Base-by-base conservation (phyloP, 2,888 invertebrate genomes). In the Plagodis dolabraria region DNA sequence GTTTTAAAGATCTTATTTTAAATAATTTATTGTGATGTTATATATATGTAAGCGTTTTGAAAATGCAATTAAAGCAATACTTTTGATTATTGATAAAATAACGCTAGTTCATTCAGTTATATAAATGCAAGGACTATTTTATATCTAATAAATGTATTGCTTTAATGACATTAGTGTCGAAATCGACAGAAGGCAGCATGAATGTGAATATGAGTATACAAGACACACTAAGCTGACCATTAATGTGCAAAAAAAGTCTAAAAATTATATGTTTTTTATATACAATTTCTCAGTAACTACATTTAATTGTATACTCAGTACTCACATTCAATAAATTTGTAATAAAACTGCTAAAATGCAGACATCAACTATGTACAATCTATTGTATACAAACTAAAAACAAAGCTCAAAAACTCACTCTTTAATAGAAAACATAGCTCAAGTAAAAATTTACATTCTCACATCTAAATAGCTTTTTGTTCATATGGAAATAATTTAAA, bases 401-500 rank as follows among this genome's bases (percentile, higher is more conserved):
- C n/a, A n/a, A n/a, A n/a, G n/a, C 74, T 71, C 67, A 68, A 72
- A 74, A 67, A 72, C 62, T 67, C 65, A 68, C 63, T 68, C 65
- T 57, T 53, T 56, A 64, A 61, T 69, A 63, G 64, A 68, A 68
- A 75, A 72, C 58, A 75, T 57, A 58, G 68, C 63, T 64, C 68
- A 77, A 80, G 70, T 69, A 52, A 76, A 78, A 75, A 71, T 62
- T 59, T 72, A 72, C 62, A 72, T 64, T 11, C 68, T 72, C 75
- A 74, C 73, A 78, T n/a, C 70, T 69, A 72, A 73, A 77, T 74
- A 75, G 70, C 68, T 74, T 78, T 76, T 64, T 51, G 59, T 67
- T 65, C 47, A 66, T 72, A 79, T 82, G 72, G 79, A 85, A 84
- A 84, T 80, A 80, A 88, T 85, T 80, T 80, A 75, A 80, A 85